Evolutionary conservation across 2,888 invertebrate species (phyloP), one percentile per base, ranked within the genome.

Genomic region (Catocala sponsa): DNA sequence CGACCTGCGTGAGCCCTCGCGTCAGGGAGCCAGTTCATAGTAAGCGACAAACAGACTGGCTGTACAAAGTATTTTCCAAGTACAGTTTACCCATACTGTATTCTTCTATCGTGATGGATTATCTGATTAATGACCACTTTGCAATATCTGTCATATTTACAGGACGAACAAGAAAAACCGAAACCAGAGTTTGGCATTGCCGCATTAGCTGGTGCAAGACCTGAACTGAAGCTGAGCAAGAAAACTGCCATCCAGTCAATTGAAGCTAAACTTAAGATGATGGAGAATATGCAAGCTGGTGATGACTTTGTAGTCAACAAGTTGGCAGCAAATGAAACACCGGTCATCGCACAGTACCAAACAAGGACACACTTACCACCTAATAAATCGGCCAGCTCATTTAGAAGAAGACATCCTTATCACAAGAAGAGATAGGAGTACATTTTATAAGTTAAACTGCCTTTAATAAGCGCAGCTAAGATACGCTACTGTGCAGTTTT

Each of bases 221-320:
- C 92, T 2, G 94, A 96, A 81, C 80, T 94, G 1, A 97, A 96
- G 89, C 90, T 96, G 2, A 98, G 98, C 84, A 96, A 97, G 78
- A 96, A 96, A 82, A 96, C 97, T 7, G 97, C 98, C 59, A 98
- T 98, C 72, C 97, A 97, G 83, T 98, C 98, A 0, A 98, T 98
- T 64, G 98, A 98, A 86, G 97, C 97, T 0, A 98, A 98, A 88
- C 91, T 98, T 0, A 97, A 97, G 82, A 92, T 97, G 86, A 96
- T 98, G 96, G 97, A 97, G 76, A 96, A 95, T 68, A 95, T 95
- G 84, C 95, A 95, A 74, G 95, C 95, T 0, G 95, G 95, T 50
- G 97, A 97, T 70, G 97, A 97, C 81, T 95, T 98, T 76, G 96
- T 97, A 61, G 95, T 97, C 5, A 97, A 97, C 82, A 97, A 97